phyloP scores from a whole-genome alignment of 2,113 vertebrate genomes.

The Bambusicola thoracicus region DNA sequence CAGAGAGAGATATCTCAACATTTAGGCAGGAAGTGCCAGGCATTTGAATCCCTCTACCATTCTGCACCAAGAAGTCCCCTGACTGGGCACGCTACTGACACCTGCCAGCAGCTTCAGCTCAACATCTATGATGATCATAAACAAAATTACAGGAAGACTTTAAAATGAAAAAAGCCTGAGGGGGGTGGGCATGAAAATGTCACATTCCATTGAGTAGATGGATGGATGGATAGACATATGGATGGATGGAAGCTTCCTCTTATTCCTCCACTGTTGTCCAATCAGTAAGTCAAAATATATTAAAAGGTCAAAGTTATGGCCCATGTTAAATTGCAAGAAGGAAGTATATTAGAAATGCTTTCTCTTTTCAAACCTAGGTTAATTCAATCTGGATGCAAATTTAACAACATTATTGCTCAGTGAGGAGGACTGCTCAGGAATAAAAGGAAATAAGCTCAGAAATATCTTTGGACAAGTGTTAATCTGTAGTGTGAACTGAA shows the following conservation, averaged over 20 bases:
- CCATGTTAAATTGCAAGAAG: background rate
- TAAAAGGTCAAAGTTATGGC: background rate
- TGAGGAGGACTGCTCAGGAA: background rate
- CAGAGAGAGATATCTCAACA: background rate
- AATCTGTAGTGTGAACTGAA: constrained; percentile 35
- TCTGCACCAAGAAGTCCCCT: background rate
- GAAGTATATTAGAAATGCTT: background rate
- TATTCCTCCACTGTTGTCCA: background rate
- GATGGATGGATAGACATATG: background rate
- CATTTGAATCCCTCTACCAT: background rate
- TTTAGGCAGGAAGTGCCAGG: background rate
- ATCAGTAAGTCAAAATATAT: background rate
- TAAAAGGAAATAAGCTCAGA: constrained; percentile 34
- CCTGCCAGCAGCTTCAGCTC: background rate
- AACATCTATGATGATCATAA: background rate
- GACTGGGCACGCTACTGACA: background rate
- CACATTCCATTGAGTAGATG: background rate
- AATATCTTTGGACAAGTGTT: constrained; percentile 43
- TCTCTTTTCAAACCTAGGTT: background rate
- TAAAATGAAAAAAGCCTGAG: background rate
- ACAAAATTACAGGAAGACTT: background rate
- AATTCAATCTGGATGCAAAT: constrained; percentile 24
- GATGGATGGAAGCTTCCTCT: background rate
- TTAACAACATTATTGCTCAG: background rate
- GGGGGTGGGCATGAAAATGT: background rate